phyloP scores from a whole-genome alignment of 2,113 vertebrate genomes.

The Machaerirhynchus nigripectus region DNA sequence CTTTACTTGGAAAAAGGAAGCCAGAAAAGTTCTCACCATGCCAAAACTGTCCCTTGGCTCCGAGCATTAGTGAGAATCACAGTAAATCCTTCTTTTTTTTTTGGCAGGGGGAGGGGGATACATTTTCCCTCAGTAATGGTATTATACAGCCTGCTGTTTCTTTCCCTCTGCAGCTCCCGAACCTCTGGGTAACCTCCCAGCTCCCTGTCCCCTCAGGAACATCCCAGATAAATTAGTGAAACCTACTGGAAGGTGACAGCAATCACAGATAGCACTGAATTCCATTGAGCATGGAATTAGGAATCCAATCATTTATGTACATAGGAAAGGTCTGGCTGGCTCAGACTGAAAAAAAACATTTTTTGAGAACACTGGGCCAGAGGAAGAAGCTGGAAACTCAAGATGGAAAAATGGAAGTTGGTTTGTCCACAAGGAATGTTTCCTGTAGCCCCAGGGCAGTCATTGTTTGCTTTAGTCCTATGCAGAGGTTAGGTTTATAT shows the following conservation, averaged over 20 bases:
- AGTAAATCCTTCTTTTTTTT: not conserved
- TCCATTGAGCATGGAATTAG: not conserved
- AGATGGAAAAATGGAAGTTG: not conserved
- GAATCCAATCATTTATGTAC: not conserved
- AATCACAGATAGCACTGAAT: not conserved
- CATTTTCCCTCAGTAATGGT: conserved; percentile 2
- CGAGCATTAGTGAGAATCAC: not conserved
- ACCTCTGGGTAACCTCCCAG: not conserved
- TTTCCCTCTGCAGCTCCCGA: not conserved
- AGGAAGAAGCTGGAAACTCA: not conserved
- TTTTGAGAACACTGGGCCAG: not conserved
- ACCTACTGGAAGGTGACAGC: conserved; percentile 1
- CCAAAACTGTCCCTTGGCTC: conserved; percentile 41
- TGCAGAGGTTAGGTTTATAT: not conserved
- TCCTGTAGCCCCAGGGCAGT: not conserved
- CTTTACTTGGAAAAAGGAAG: conserved; percentile 20
- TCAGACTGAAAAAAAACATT: not conserved
- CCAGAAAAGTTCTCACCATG: not conserved
- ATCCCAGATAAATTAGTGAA: conserved; percentile 20
- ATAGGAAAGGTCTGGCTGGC: not conserved
- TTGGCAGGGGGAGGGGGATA: not conserved
- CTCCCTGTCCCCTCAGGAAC: not conserved
- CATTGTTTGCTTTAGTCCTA: not conserved
- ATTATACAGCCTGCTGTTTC: not conserved
- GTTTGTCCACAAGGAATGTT: not conserved